A percentile compares a stretch with the other conserved stretches of the same genome.
Conservation (phyloP, 2,797 vertebrate species). For the Pogonophryne albipinna region DNA sequence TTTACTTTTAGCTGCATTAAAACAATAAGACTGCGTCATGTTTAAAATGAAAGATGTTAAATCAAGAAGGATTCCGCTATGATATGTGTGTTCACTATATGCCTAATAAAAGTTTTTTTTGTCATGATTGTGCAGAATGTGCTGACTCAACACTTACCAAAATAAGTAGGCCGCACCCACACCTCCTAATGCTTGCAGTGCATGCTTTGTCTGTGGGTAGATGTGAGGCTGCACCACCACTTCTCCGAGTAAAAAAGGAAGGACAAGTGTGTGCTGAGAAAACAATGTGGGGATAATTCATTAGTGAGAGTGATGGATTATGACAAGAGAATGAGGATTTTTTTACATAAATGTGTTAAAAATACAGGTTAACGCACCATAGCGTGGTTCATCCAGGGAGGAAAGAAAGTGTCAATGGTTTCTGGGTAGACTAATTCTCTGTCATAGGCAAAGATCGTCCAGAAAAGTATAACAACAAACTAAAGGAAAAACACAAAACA, state of each 20-base stretch:
- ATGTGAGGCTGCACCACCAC: conserved; percentile 84
- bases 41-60: conserved; percentile 3
- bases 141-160: conserved; percentile 85
- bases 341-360: not conserved
- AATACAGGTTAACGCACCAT: conserved; percentile 82
- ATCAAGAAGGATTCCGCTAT: not conserved
- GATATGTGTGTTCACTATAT: not conserved
- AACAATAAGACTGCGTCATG: not conserved
- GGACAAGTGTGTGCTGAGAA: conserved; percentile 87
- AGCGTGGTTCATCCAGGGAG: conserved; percentile 91
- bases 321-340: not conserved
- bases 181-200: conserved; percentile 80
- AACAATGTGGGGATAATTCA: conserved; percentile 14
- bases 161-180: conserved; percentile 81
- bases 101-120: not conserved
- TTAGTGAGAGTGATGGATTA: not conserved
- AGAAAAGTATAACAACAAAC: conserved; percentile 89
- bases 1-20: not conserved
- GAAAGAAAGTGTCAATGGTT: conserved; percentile 86
- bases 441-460: conserved; percentile 89
- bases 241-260: conserved; percentile 87
- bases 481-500: conserved; percentile 34
- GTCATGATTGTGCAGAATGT: not conserved
- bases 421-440: conserved; percentile 90
- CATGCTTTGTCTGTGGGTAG: conserved; percentile 86